phyloP scores from a whole-genome alignment of 2,888 invertebrate genomes.

The Cerceris rybyensis region DNA sequence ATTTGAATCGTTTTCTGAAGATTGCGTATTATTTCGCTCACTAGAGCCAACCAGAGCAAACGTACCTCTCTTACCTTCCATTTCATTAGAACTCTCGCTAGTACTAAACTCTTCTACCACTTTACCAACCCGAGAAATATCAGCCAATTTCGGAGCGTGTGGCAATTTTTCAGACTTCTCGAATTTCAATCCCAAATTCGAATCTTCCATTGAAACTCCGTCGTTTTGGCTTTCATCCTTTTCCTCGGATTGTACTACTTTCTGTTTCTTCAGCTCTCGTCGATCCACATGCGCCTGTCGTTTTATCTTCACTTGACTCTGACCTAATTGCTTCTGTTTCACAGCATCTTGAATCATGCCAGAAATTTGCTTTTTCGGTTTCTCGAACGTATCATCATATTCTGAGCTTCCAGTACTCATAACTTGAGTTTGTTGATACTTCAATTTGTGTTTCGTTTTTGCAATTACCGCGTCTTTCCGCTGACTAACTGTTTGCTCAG shows the following conservation, averaged over 20 bases:
- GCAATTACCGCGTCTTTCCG: conserved; percentile 48
- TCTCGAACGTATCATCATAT: conserved; percentile 68
- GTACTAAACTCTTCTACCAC: conserved; percentile 48
- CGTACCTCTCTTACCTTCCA: conserved; percentile 27
- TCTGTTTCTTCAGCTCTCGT: conserved; percentile 49
- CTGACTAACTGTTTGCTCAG: conserved; percentile 26
- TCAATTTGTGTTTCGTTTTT: conserved; percentile 59
- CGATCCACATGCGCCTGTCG: conserved; percentile 55
- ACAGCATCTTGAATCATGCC: conserved; percentile 32
- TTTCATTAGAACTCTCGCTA: conserved; percentile 47
- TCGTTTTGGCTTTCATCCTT: conserved; percentile 43
- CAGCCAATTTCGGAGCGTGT: conserved; percentile 29
- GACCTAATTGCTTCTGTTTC: conserved; percentile 47
- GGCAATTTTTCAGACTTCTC: conserved; percentile 26
- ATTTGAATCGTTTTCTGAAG: conserved; percentile 28
- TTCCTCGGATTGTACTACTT: conserved; percentile 11
- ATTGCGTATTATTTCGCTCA: conserved; percentile 41
- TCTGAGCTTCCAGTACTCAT: conserved; percentile 74
- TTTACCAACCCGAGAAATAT: conserved; percentile 34
- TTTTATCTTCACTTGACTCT: conserved; percentile 53
- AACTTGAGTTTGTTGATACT: conserved; percentile 65
- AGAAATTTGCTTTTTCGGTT: conserved; percentile 46
- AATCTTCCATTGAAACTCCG: conserved; percentile 17
- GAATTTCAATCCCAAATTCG: conserved; percentile 15
- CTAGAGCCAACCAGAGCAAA: conserved; percentile 12